Conservation (phyloP, 2,113 vertebrate genomes). For the Eptesicus fuscus region DNA sequence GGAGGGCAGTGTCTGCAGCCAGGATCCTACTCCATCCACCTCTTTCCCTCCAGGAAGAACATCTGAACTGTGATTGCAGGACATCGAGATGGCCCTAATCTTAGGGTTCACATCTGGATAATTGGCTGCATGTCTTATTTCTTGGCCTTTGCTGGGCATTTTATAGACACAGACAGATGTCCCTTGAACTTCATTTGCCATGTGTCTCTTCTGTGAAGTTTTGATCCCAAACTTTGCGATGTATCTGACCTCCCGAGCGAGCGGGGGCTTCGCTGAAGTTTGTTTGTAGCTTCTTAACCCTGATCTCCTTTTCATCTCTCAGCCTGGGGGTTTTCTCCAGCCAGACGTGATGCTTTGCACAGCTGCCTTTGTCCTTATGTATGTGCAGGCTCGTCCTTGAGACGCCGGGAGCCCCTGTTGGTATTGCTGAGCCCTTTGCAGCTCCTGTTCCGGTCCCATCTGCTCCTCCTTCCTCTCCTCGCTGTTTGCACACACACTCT, state of each 20-base stretch:
- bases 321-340: neutral
- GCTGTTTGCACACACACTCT: neutral
- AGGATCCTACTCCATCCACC: fast-evolving
- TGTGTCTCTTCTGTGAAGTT: neutral
- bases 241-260: neutral
- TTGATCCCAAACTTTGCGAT: neutral
- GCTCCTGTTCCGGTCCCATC: neutral
- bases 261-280: neutral
- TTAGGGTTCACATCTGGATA: neutral
- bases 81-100: neutral
- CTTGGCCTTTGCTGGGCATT: neutral
- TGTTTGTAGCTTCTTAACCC: neutral
- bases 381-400: neutral
- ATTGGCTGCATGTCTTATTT: neutral
- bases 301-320: neutral
- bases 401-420: neutral
- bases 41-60: neutral
- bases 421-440: neutral
- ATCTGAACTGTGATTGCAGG: neutral
- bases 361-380: neutral
- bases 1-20: neutral
- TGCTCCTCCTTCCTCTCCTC: neutral
- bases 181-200: neutral
- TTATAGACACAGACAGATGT: neutral
- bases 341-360: neutral